These are phyloP conservation scores for Cyanistes caeruleus DNA, from an alignment of 2,113 vertebrate species.

Conservation along the genomic window DNA sequence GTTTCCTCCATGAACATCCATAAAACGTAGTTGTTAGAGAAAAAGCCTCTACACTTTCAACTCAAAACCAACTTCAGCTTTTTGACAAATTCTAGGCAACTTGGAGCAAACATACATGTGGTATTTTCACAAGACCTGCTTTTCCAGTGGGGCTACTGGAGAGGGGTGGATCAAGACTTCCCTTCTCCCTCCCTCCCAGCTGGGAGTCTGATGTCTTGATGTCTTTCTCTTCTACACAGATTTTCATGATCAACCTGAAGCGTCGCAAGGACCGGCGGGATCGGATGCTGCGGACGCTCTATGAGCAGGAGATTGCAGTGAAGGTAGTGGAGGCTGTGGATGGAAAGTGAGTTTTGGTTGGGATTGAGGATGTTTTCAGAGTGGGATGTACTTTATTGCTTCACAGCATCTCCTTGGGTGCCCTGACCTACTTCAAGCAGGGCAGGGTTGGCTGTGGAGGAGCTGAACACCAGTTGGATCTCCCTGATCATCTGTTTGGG, in stretches of 20 bases:
- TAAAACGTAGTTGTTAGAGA: background rate
- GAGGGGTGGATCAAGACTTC: background rate
- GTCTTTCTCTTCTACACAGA: constrained; percentile 65
- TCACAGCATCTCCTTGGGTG: background rate
- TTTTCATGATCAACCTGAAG: constrained; percentile 94
- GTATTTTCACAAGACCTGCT: background rate
- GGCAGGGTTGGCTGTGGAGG: background rate
- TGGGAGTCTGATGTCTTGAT: background rate
- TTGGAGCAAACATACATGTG: background rate
- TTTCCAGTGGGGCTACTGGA: background rate
- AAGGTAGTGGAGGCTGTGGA: constrained; percentile 90
- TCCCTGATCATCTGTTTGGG: background rate
- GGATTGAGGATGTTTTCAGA: background rate
- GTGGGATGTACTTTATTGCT: background rate
- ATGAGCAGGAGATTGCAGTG: constrained; percentile 83
- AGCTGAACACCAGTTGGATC: background rate
- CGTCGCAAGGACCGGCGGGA: constrained; percentile 88
- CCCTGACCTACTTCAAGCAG: background rate
- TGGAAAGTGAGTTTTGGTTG: constrained; percentile 86
- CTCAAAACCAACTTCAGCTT: background rate
- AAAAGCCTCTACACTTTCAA: background rate
- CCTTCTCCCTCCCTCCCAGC: background rate
- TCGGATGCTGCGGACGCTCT: constrained; percentile 88
- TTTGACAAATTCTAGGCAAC: background rate
- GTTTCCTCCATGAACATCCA: background rate